A percentile compares a stretch with the other conserved stretches of the same genome.
phyloP scores from a whole-genome alignment of 2,888 invertebrate species.

The Mycogona germanica region DNA sequence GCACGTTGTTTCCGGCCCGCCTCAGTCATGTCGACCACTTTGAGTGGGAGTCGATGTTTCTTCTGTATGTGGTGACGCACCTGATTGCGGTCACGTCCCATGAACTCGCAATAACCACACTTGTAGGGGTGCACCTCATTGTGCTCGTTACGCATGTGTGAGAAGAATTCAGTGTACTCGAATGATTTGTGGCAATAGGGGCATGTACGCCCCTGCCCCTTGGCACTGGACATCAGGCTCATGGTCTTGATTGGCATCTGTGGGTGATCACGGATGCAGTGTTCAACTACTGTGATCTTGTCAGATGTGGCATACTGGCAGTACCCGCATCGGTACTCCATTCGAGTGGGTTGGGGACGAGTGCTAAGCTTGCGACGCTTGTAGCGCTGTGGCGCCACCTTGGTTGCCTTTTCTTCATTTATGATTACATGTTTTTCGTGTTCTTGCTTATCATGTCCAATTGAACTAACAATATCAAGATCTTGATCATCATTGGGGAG shows the following conservation, averaged over 20 bases:
- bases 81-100: conserved; percentile 24
- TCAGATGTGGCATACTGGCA: conserved; percentile 17
- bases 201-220: conserved; percentile 11
- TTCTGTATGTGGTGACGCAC: conserved; percentile 24
- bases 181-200: conserved; percentile 19
- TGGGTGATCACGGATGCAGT: conserved; percentile 18
- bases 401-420: conserved; percentile 14
- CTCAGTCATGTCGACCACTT: conserved; percentile 10
- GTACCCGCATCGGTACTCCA: conserved; percentile 17
- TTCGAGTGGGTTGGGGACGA: not conserved
- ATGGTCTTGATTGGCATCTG: conserved; percentile 14
- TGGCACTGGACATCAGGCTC: conserved; percentile 9
- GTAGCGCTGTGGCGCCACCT: not conserved
- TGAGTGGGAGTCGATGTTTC: conserved; percentile 20
- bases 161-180: conserved; percentile 20
- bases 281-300: conserved; percentile 19
- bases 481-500: conserved; percentile 17
- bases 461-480: too few relatives aligned
- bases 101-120: conserved; percentile 25
- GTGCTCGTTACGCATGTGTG: conserved; percentile 23
- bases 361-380: conserved; percentile 1
- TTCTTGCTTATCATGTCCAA: too few relatives aligned
- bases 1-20: not conserved
- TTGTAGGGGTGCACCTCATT: conserved; percentile 22
- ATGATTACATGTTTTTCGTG: too few relatives aligned